These are phyloP conservation scores for Eledona agricola DNA, from an alignment of 2,888 invertebrate species.

Conservation along the genomic window DNA sequence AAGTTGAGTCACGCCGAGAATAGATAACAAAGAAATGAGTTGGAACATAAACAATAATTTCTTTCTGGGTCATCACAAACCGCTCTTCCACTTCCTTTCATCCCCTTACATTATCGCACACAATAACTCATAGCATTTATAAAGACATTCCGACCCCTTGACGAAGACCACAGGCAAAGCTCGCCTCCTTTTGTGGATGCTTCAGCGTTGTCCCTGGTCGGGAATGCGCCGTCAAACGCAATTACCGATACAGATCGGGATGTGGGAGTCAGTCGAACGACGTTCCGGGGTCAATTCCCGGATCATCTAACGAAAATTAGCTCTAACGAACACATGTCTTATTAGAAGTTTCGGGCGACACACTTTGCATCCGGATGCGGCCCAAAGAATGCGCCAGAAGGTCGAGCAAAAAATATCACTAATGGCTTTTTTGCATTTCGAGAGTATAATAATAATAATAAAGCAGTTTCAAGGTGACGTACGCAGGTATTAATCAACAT, in stretches of 20 bases:
- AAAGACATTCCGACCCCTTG: too few species aligned
- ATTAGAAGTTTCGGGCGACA: conserved; percentile 5
- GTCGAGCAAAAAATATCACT: conserved; percentile 3
- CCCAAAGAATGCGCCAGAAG: conserved; percentile 3
- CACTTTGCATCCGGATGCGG: conserved; percentile 1
- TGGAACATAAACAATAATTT: too few species aligned
- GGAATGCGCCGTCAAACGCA: conserved; percentile 43
- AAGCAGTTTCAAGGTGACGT: conserved; percentile 17
- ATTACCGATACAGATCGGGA: conserved; percentile 18
- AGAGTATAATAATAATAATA: conserved; percentile 11
- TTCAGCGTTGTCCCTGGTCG: conserved; percentile 45
- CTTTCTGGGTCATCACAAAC: too few species aligned
- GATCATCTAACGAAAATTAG: conserved; percentile 1
- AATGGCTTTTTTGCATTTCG: conserved; percentile 8
- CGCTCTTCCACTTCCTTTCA: too few species aligned
- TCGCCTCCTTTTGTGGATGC: conserved; percentile 9
- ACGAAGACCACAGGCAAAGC: background rate
- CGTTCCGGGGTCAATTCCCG: conserved; percentile 10
- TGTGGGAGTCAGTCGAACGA: conserved; percentile 21
- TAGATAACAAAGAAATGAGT: too few species aligned
- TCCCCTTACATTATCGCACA: too few species aligned
- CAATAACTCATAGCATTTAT: too few species aligned
- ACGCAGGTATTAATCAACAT: conserved; percentile 24
- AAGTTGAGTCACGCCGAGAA: too few species aligned
- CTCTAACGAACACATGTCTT: conserved; percentile 6